A percentile compares a stretch with the other conserved stretches of the same genome.
Evolutionary conservation across 2,797 vertebrate species (phyloP).

Genomic region (Gadopsis marmoratus): DNA sequence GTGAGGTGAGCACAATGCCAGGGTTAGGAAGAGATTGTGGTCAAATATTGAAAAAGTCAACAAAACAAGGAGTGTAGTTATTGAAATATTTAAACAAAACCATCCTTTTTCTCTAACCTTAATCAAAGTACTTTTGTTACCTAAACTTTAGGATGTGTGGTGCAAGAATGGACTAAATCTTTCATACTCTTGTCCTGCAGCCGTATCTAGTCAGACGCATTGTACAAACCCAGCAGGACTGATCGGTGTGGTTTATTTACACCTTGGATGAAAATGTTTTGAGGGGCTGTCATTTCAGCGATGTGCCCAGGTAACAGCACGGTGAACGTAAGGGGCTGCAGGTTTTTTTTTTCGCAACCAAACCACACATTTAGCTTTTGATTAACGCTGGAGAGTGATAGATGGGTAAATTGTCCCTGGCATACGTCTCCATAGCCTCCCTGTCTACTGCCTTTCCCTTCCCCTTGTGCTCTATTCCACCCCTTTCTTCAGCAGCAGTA

Average conservation of each 20-base stretch:
- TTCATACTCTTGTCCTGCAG: conserved; percentile 37
- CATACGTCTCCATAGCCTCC: conserved; percentile 54
- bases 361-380: conserved; percentile 55
- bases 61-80: background rate
- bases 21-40: background rate
- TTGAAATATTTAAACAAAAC: too few relatives aligned
- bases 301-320: conserved; percentile 13
- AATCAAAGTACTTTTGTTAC: background rate
- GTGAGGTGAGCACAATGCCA: background rate
- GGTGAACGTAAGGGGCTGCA: conserved; percentile 23
- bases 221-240: conserved; percentile 38
- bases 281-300: conserved; percentile 55
- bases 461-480: conserved; percentile 43
- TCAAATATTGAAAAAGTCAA: background rate
- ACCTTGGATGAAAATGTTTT: conserved; percentile 67
- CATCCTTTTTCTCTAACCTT: background rate
- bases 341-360: conserved; percentile 31
- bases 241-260: conserved; percentile 57
- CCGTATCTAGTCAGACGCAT: conserved; percentile 27
- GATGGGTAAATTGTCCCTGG: conserved; percentile 66
- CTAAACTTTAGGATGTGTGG: background rate
- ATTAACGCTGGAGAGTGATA: conserved; percentile 59
- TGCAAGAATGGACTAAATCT: background rate
- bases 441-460: conserved; percentile 66
- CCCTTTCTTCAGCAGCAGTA: conserved; percentile 56